Evolutionary conservation across 1,140 invertebrate genomes (phyloP), one percentile per base, ranked within the genome.

Genomic region (Drosophila serrata): DNA sequence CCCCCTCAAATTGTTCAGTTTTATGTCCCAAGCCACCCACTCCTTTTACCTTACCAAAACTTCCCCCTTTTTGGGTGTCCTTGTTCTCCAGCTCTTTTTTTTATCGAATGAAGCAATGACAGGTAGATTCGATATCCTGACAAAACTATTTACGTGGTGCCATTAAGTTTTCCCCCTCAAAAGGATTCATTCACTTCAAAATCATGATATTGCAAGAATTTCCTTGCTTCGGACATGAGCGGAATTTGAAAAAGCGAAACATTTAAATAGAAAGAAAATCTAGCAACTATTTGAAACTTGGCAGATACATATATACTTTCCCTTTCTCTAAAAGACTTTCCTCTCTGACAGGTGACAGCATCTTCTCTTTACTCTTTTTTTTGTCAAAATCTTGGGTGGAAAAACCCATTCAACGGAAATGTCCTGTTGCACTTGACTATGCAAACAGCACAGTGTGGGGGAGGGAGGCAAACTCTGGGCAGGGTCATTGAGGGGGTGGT

Each of bases 361-460:
- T 29, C 24, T 31, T 29, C 17, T 46, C 2, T 24, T 7, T 2
- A 15, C 8, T 46, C 12, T 15, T 8, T 15, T 27, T 48, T 27
- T 11, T 15, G 12, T n/a, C 63, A 33, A 69, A 48, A 45, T 67
- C 61, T 55, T 53, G 45, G 11, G 29, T 29, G 31, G 39, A 6
- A 35, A 43, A 65, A 43, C 42, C 65, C 22, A 51, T 69, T 69
- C 40, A 48, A 40, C 6, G 29, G 29, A 27, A 24, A 24, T 46
- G 45, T 27, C 24, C 24, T 72, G 68, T 73, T 73, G 69, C 86
- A 90, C 86, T 90, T 90, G 82, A 82, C 85, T 91, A 81, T 77
- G 82, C 82, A 90, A 91, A 90, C 86, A 90, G 51, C 48, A 43
- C n/a, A 51, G 15, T 29, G 35, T 11, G 4, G 9, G 29, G 31